Evolutionary conservation across 2,888 invertebrate species (phyloP).

Genomic region (Meliscaeva auricollis): DNA sequence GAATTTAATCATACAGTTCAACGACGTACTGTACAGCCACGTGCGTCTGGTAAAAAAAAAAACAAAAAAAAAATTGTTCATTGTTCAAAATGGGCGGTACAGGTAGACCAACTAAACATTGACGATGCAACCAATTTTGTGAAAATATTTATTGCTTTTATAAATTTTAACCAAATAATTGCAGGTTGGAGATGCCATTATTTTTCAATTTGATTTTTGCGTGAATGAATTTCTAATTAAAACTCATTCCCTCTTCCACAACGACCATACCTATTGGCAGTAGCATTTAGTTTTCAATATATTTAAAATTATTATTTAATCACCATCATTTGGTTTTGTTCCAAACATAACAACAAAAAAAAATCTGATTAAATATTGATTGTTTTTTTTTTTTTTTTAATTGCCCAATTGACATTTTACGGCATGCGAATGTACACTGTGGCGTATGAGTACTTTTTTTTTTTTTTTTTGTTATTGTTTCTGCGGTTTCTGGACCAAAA

Average conservation of each 20-base stretch:
- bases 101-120: no score
- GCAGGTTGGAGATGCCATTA: background rate
- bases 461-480: no score
- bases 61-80: no score
- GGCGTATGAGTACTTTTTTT: constrained; percentile 16
- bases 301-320: background rate
- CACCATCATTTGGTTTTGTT: constrained; percentile 2
- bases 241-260: background rate
- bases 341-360: background rate
- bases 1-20: no score
- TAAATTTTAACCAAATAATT: background rate
- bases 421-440: background rate
- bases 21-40: no score
- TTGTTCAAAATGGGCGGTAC: no score
- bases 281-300: background rate
- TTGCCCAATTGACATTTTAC: background rate
- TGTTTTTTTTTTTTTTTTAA: background rate
- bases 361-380: constrained; percentile 28
- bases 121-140: no score
- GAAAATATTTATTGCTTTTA: no score
- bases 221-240: constrained; percentile 15
- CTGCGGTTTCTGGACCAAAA: constrained; percentile 5
- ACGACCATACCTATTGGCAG: background rate
- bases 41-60: no score
- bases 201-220: background rate